phyloP scores from a whole-genome alignment of 2,797 vertebrate genomes.

The Leptatherina wallacei region DNA sequence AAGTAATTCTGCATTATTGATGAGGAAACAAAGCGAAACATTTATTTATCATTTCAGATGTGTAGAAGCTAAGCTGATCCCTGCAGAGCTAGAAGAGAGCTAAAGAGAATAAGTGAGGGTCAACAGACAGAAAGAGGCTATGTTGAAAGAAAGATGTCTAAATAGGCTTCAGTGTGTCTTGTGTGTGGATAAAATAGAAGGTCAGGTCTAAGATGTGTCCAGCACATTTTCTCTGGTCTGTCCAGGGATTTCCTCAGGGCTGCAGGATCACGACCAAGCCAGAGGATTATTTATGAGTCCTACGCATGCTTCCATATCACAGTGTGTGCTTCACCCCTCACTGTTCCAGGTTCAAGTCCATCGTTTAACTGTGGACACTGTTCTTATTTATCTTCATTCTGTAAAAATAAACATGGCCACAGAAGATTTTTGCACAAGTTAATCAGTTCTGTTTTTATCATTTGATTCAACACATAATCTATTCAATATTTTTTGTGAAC shows the following conservation, averaged over 20 bases:
- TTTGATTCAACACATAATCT: neutral
- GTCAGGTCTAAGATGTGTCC: slow-evolving; percentile 62
- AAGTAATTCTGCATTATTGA: slow-evolving; percentile 92
- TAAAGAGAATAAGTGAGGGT: slow-evolving; percentile 38
- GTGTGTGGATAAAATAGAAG: slow-evolving; percentile 56
- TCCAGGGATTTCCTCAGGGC: slow-evolving; percentile 63
- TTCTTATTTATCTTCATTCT: neutral
- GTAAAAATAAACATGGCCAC: neutral
- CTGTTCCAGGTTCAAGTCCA: slow-evolving; percentile 14
- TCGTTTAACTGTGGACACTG: slow-evolving; percentile 6
- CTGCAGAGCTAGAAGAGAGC: slow-evolving; percentile 57
- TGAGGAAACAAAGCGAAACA: slow-evolving; percentile 89
- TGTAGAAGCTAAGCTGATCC: slow-evolving; percentile 58
- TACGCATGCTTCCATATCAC: slow-evolving; percentile 46
- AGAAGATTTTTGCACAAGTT: neutral
- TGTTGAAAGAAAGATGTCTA: slow-evolving; percentile 54
- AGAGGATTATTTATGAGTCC: slow-evolving; percentile 64
- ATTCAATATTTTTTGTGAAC: too few species aligned
- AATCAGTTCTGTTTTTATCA: slow-evolving; percentile 6
- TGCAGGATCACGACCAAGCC: slow-evolving; percentile 58
- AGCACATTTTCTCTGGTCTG: slow-evolving; percentile 56
- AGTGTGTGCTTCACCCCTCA: slow-evolving; percentile 30
- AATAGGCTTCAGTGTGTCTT: slow-evolving; percentile 39
- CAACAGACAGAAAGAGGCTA: slow-evolving; percentile 53
- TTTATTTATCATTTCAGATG: slow-evolving; percentile 86